Evolutionary conservation across 2,797 vertebrate genomes (phyloP), one percentile per base, ranked within the genome.

Genomic region (Microctenopoma stevenorrisi): DNA sequence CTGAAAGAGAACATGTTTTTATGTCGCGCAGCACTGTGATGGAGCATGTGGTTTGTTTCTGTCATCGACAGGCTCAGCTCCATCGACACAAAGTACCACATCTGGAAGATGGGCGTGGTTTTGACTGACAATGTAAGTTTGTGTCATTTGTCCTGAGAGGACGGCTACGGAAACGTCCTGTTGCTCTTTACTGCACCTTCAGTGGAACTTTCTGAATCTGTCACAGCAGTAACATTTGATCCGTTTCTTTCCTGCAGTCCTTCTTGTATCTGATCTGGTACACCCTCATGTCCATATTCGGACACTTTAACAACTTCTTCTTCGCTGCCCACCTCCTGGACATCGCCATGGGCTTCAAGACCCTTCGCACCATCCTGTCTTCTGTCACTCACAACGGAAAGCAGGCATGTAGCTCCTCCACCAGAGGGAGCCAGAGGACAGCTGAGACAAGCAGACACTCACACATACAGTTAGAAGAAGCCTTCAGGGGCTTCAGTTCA

Each of bases 221-320:
- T 35, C 33, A 35, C 33, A 35, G 33, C 2, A 35, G 7, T 35
- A 35, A 35, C 0, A 37, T 37, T 9, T 37, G 3, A 37, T 37
- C 4, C 5, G 14, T 40, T 12, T 13, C 55, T 35, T 54, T 47
- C 58, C 72, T 64, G 4, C 90, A 99, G 98, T 95, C 90, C 8
- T 99, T 96, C 92, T 94, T 99, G 56, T 99, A 99, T 87, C 93
- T 99, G 60, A 96, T 97, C 87, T 99, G 98, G 98, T 99, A 99
- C 77, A 95, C 96, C 11, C 95, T 88, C 79, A 98, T 99, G 97
- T 99, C 98, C 6, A 91, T 97, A 76, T 95, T 98, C 50, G 98
- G 98, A 54, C 98, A 99, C 91, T 99, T 97, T 93, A 99, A 99
- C 92, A 99, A 99, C 92, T 99, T 99, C 93, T 99, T 99, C 95